Evolutionary conservation across 2,797 vertebrate species (phyloP).

Genomic region (Siniperca scherzeri): DNA sequence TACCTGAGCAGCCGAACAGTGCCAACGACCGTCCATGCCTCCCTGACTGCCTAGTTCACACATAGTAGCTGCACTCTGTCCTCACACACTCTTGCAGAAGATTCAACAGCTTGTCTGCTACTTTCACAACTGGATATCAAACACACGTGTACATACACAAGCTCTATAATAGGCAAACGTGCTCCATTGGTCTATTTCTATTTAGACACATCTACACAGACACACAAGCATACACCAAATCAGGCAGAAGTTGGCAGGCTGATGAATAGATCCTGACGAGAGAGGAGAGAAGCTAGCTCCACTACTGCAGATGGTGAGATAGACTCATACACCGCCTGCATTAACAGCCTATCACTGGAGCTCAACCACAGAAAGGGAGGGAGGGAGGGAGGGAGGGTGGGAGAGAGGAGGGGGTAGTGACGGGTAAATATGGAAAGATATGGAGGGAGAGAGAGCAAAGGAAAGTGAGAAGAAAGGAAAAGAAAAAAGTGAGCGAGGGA

Average conservation of each 20-base stretch:
- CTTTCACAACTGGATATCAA: slow-evolving; percentile 69
- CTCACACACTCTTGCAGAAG: slow-evolving; percentile 67
- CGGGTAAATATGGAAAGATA: slow-evolving; percentile 81
- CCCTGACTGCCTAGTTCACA: slow-evolving; percentile 84
- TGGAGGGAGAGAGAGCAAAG: slow-evolving; percentile 58
- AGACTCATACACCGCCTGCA: slow-evolving; percentile 80
- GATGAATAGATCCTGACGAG: slow-evolving; percentile 79
- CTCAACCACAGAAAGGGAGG: slow-evolving; percentile 69
- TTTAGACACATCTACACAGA: slow-evolving; percentile 45
- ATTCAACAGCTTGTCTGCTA: slow-evolving; percentile 74
- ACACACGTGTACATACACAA: slow-evolving; percentile 51
- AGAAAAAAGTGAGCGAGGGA: slow-evolving; percentile 51
- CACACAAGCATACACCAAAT: slow-evolving; percentile 50
- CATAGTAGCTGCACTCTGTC: slow-evolving; percentile 74
- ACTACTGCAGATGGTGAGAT: slow-evolving; percentile 86
- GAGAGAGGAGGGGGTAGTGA: slow-evolving; percentile 32
- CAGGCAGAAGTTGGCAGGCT: slow-evolving; percentile 71
- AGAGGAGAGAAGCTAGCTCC: slow-evolving; percentile 77
- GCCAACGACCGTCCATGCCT: slow-evolving; percentile 84
- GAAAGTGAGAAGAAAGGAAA: slow-evolving; percentile 56
- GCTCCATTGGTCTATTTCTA: slow-evolving; percentile 70
- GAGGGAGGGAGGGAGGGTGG: slow-evolving; percentile 39
- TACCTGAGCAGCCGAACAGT: slow-evolving; percentile 86
- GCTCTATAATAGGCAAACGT: slow-evolving; percentile 55
- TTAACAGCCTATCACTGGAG: slow-evolving; percentile 84